Base-by-base conservation (phyloP, 2,888 invertebrate species). In the Leptopilina myrica region DNA sequence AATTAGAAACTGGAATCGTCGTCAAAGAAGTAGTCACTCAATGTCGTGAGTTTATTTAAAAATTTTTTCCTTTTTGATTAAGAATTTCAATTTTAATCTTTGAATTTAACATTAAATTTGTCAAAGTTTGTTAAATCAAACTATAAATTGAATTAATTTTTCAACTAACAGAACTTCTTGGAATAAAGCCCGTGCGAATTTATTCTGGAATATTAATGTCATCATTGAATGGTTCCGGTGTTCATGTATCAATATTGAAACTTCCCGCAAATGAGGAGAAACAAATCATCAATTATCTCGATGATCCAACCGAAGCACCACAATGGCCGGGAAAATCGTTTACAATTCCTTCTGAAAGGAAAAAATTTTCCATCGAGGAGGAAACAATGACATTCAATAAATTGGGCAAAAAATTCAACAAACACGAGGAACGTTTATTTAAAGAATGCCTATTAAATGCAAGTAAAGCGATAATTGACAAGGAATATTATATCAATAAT, bases 171-270 rank as follows among this genome's bases (percentile, higher is more conserved):
- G 91, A 81, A 77, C 83, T 76, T 4, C 86, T 85, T 83, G 82
- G 84, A 11, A 83, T 91, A 5, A 75, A 83, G 64, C 85, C 87
- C n/a, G 15, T 88, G 12, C 87, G 91, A 20, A 86, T 89, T 6
- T 90, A 91, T 77, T 83, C 87, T 2, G 95, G 94, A 7, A 87
- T 92, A 6, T 92, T 95, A 82, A 94, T 96, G 92, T 96, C 97
- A 0, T 96, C 97, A 0, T 90, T 97, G 67, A 95, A 97, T 87
- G 96, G 96, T 94, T 94, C 95, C 77, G 97, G 97, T 8, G 93
- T 97, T 85, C 95, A 96, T 84, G 93, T 98, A 43, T 95, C 96
- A 14, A 85, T 97, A 20, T 87, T 96, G 11, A 94, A 94, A 84
- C 88, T 95, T 11, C 92, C 91, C 12, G 90, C 93, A 78, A 87